Percentiles rank a stretch among this genome's conserved stretches.
phyloP scores from a whole-genome alignment of 2,113 vertebrate species.

The Eidolon helvum region DNA sequence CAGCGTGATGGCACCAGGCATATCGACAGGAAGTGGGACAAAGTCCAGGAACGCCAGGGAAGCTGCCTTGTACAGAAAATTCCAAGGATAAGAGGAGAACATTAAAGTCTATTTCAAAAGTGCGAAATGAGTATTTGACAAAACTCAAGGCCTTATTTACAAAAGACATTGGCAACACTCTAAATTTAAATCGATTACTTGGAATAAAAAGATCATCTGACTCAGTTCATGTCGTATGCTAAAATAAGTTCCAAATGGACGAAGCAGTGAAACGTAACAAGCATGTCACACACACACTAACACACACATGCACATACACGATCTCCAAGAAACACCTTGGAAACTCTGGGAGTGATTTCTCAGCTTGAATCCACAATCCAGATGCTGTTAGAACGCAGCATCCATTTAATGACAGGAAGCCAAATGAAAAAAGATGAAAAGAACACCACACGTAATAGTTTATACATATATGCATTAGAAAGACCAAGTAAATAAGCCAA shows the following conservation, averaged over 20 bases:
- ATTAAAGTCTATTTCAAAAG: neutral
- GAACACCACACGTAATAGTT: neutral
- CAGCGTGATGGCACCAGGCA: fast-evolving
- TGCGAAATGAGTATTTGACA: neutral
- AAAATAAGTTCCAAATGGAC: neutral
- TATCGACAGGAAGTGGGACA: neutral
- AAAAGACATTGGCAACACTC: neutral
- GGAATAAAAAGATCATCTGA: neutral
- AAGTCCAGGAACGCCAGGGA: too few species aligned
- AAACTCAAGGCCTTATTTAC: neutral
- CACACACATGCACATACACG: neutral
- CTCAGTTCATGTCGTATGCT: neutral
- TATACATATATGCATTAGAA: neutral
- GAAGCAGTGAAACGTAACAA: neutral
- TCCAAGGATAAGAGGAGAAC: neutral
- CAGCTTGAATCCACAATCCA: neutral
- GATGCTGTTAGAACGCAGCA: neutral
- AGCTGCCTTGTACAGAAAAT: neutral
- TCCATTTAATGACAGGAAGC: neutral
- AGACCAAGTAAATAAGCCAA: neutral
- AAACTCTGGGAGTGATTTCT: neutral
- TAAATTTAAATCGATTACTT: neutral
- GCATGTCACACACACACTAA: neutral
- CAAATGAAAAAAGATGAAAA: neutral
- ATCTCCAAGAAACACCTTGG: neutral